Evolutionary conservation across 2,113 vertebrate species (phyloP).

Genomic region (Apistogramma diplotaenia): DNA sequence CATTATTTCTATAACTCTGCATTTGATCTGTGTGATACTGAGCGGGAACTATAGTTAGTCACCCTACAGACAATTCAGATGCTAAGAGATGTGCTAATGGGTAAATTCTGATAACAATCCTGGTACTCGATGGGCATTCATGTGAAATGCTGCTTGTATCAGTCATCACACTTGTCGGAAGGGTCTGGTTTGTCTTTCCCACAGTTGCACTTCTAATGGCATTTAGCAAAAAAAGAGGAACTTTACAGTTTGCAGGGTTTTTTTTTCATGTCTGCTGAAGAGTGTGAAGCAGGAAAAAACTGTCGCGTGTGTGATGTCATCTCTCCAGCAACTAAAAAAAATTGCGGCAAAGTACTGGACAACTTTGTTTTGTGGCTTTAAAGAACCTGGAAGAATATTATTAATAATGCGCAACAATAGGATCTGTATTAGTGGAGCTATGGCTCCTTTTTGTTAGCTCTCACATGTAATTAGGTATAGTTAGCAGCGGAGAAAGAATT

Average conservation of each 20-base stretch:
- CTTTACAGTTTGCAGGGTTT: not conserved
- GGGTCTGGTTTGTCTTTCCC: not conserved
- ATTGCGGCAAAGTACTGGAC: not conserved
- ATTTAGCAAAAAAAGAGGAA: conserved; percentile 27
- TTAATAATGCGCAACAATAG: not conserved
- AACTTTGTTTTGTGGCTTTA: not conserved
- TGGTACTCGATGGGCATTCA: not conserved
- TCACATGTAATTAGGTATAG: not conserved
- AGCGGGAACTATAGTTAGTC: too few relatives aligned
- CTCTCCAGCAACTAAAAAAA: not conserved
- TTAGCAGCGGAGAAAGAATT: not conserved
- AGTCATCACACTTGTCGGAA: not conserved
- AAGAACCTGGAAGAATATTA: accelerated
- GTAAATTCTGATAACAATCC: not conserved
- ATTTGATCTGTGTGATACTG: not conserved
- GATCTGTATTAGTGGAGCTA: not conserved
- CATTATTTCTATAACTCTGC: too few relatives aligned
- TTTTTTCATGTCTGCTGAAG: not conserved
- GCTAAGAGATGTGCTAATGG: not conserved
- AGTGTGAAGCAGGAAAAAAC: too few relatives aligned
- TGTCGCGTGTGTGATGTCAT: not conserved
- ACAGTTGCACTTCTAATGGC: not conserved
- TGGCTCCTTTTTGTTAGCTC: not conserved
- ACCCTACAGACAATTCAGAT: not conserved
- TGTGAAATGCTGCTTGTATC: not conserved